Evolutionary conservation across 2,888 invertebrate species (phyloP), one percentile per base, ranked within the genome.

Genomic region (Ennomos fuscantarius): DNA sequence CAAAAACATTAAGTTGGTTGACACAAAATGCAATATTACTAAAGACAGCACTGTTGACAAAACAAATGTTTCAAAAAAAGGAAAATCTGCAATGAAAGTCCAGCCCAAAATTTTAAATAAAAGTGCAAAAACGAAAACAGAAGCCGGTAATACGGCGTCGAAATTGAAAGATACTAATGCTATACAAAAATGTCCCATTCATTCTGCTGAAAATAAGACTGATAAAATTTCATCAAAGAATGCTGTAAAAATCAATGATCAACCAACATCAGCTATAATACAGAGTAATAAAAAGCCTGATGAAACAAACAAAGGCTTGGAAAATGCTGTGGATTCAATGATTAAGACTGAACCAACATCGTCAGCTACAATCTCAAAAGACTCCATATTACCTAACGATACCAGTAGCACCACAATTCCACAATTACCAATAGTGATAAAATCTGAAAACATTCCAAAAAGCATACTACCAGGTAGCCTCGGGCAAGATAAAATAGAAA

Each of bases 361-460:
- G n/a, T 9, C 41, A 33, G 13, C 48, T 41, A 8, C 8, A 31
- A 43, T 41, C 44, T 32, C 34, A 45, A 58, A 48, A 40, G 34
- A 49, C 44, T 37, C 45, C 39, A 45, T 49, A 55, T 13, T 24
- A 39, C 2, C 49, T 45, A 54, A 55, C 15, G 40, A 51, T 39
- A 42, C 55, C 60, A 55, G 13, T 48, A 12, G 11, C 43, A 41
- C 15, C 41, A 49, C 61, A 53, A 50, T 57, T 62, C 44, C 63
- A 52, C 64, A 63, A 61, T 55, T 57, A 47, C 54, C 58, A 52
- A 55, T 59, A 67, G 66, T 62, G 24, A 56, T 70, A 69, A 68
- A 78, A 66, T 62, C 73, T 70, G 71, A 76, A 79, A 72, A 84
- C 86, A 87, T 87, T 87, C 87, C 87, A 84, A 77, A 69, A 69